phyloP scores from a whole-genome alignment of 2,113 vertebrate species.

The Sturnus vulgaris region DNA sequence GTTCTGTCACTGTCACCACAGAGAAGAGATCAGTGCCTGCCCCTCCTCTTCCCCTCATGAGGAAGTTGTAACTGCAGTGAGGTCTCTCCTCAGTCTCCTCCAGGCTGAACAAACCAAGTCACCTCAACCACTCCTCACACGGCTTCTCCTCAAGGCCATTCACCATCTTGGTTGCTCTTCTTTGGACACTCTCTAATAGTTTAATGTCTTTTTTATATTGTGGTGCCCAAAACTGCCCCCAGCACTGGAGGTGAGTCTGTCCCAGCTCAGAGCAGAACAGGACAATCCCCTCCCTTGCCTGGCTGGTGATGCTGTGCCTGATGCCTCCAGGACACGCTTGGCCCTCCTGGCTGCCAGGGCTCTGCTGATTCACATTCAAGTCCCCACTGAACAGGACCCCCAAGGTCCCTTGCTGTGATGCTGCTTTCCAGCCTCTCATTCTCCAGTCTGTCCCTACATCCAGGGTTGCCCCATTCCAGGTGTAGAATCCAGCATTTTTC shows the following conservation, averaged over 20 bases:
- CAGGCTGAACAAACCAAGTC: not conserved
- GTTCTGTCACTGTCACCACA: not conserved
- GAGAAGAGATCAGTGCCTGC: not conserved
- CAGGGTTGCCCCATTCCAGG: not conserved
- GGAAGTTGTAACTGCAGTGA: not conserved
- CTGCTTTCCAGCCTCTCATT: not conserved
- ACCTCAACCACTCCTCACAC: fast-evolving
- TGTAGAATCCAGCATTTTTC: fast-evolving
- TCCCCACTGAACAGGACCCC: fast-evolving
- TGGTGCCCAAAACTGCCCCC: not conserved
- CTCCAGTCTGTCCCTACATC: not conserved
- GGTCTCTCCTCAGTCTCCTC: not conserved
- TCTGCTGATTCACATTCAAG: not conserved
- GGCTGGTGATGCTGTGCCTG: fast-evolving
- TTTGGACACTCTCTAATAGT: too few relatives aligned
- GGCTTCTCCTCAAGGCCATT: not conserved
- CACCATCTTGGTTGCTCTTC: fast-evolving
- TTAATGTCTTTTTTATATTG: not conserved
- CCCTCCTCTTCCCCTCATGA: not conserved
- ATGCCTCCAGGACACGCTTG: fast-evolving
- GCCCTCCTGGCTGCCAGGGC: not conserved
- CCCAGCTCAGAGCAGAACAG: not conserved
- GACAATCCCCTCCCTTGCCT: not conserved
- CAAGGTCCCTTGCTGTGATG: not conserved
- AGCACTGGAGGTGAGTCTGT: fast-evolving